These are phyloP conservation scores for Procambarus clarkii DNA, from an alignment of 1,140 invertebrate genomes.

Conservation along the genomic window DNA sequence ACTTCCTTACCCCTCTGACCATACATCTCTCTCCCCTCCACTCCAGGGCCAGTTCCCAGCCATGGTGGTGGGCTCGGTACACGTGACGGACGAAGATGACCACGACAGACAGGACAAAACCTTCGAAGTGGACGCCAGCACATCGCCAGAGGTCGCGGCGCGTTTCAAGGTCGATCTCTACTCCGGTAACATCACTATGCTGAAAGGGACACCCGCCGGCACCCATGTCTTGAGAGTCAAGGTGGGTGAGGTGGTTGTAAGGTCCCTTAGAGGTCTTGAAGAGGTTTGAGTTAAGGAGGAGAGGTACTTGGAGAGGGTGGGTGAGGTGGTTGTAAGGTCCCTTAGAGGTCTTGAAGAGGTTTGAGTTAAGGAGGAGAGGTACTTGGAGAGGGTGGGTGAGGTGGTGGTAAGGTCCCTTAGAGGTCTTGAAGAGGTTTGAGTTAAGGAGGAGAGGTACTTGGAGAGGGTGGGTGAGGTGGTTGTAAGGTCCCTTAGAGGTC, in stretches of 20 bases:
- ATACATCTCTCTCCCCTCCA: background rate
- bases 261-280: background rate
- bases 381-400: too few relatives aligned
- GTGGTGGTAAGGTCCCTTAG: too few relatives aligned
- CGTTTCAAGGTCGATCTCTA: conserved; percentile 90
- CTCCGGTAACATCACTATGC: conserved; percentile 96
- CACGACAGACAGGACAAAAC: conserved; percentile 98
- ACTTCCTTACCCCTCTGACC: background rate
- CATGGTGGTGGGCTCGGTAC: conserved; percentile 94
- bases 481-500: too few relatives aligned
- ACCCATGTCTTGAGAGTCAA: conserved; percentile 89
- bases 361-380: too few relatives aligned
- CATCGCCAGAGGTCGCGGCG: conserved; percentile 76
- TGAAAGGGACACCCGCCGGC: conserved; percentile 90
- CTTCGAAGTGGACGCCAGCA: conserved; percentile 89
- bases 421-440: too few relatives aligned
- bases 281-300: background rate
- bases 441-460: too few relatives aligned
- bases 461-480: too few relatives aligned
- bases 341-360: too few relatives aligned
- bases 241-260: conserved; percentile 80
- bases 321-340: too few relatives aligned
- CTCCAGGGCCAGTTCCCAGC: conserved; percentile 90
- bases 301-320: too few relatives aligned
- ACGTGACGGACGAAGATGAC: conserved; percentile 96